Base-by-base conservation (phyloP, 2,888 invertebrate genomes). In the Bombyx huttoni region DNA sequence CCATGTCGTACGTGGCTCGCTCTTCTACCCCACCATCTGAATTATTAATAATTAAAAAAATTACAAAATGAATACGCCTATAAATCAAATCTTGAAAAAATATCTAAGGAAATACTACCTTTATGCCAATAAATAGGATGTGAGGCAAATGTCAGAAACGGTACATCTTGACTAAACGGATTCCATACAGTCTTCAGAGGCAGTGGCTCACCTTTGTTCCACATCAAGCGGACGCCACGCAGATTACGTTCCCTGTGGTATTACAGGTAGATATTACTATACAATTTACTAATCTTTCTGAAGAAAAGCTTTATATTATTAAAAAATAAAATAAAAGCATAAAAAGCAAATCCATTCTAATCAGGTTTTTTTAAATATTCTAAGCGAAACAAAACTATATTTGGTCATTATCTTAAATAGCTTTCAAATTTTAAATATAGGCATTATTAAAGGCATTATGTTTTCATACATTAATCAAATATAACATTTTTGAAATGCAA, bases 61-160 rank as follows among this genome's bases (percentile, higher is more conserved):
- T 24, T 24, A 24, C 24, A 2, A 24, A 24, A 24, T 24, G 24
- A 24, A 24, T 3, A 24, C 5, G 24, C 24, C 24, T 24, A 24
- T 3, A 5, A 24, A 24, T 24, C 24, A 24, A 24, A 24, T 24
- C 24, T 24, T 24, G 24, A 24, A 24, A 24, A 24, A 24, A 24
- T n/a, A n/a, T 5, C 5, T 5, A 24, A 24, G 24, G 2, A 24
- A 24, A 24, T 24, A 24, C 54, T 82, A 92, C 93, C 92, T 91
- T 92, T 92, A 67, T 93, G 91, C 89, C 91, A 92, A 66, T 90
- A 91, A 46, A 94, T 89, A 8, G 96, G 96, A 80, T 96, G 96
- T 52, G 94, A 94, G 0, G 94, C 91, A 62, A 94, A 93, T 0
- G 95, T 96, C 40, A 92, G 78, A 82, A 92, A 94, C 0, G 96